phyloP scores from a whole-genome alignment of 1,140 invertebrate species.

The Drosophila fuyamai region DNA sequence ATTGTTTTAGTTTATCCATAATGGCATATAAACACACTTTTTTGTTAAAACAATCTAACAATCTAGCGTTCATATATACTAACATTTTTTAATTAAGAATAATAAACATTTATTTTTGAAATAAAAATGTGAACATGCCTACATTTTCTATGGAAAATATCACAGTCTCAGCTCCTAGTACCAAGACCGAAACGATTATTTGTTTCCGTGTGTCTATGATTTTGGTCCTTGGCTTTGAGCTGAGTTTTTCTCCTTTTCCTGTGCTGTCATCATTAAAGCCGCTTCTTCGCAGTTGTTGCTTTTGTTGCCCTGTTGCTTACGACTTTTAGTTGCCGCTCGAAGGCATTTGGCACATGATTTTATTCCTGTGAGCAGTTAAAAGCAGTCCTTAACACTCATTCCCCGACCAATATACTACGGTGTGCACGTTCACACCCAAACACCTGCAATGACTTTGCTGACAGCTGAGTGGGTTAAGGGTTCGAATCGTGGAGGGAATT shows the following conservation, averaged over 20 bases:
- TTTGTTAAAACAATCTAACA: too few relatives aligned
- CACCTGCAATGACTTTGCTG: slow-evolving; percentile 62
- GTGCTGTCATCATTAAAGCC: slow-evolving; percentile 44
- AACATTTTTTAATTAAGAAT: too few relatives aligned
- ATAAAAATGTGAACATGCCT: too few relatives aligned
- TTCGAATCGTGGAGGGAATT: slow-evolving; percentile 4
- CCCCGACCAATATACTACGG: slow-evolving; percentile 3
- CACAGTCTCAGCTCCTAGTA: neutral
- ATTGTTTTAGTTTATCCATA: too few relatives aligned
- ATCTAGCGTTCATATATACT: too few relatives aligned
- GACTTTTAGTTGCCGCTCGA: slow-evolving; percentile 62
- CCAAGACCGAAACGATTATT: neutral
- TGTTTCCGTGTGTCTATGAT: neutral
- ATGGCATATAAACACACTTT: too few relatives aligned
- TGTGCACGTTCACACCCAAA: slow-evolving; percentile 52
- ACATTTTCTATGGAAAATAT: too few relatives aligned
- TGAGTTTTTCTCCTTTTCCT: slow-evolving; percentile 22
- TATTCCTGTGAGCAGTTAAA: slow-evolving; percentile 27
- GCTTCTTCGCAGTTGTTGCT: slow-evolving; percentile 22
- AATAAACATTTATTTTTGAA: too few relatives aligned
- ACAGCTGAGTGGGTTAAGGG: slow-evolving; percentile 40
- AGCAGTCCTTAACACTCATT: slow-evolving; percentile 20
- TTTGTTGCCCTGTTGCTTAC: slow-evolving; percentile 48
- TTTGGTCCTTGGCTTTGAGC: slow-evolving; percentile 38
- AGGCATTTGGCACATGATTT: slow-evolving; percentile 57